phyloP scores from a whole-genome alignment of 2,888 invertebrate genomes.

The Lottia gigantea region DNA sequence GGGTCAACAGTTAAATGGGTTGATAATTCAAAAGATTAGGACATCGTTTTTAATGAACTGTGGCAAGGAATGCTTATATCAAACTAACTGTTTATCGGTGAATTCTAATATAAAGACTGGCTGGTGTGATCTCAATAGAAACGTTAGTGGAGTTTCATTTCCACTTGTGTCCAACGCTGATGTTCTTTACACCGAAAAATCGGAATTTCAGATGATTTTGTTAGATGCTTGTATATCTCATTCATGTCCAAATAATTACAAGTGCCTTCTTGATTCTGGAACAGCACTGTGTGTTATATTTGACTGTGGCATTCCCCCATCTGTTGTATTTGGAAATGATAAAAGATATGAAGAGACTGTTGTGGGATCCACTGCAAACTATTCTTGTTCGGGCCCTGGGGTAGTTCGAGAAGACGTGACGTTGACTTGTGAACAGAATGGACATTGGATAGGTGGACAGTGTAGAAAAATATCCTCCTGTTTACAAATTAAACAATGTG shows the following conservation, averaged over 20 bases:
- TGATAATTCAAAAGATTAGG: too few relatives aligned
- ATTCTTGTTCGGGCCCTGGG: constrained; percentile 1
- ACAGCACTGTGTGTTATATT: neutral
- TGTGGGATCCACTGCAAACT: neutral
- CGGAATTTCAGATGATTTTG: neutral
- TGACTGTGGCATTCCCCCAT: neutral
- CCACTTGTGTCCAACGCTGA: neutral
- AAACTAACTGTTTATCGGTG: neutral
- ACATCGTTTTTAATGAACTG: neutral
- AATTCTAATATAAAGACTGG: neutral
- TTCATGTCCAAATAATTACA: neutral
- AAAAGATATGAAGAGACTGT: neutral
- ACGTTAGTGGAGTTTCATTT: neutral
- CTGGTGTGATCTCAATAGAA: neutral
- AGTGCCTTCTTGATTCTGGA: neutral
- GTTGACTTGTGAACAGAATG: neutral
- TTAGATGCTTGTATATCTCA: neutral
- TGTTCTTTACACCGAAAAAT: neutral
- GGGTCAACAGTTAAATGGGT: too few relatives aligned
- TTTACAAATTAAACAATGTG: neutral
- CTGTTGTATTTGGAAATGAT: neutral
- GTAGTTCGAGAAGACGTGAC: neutral
- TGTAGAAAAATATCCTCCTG: neutral
- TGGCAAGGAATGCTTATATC: neutral
- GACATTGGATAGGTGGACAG: neutral